Conservation (phyloP, 2,797 vertebrate species). For the Mus caroli region DNA sequence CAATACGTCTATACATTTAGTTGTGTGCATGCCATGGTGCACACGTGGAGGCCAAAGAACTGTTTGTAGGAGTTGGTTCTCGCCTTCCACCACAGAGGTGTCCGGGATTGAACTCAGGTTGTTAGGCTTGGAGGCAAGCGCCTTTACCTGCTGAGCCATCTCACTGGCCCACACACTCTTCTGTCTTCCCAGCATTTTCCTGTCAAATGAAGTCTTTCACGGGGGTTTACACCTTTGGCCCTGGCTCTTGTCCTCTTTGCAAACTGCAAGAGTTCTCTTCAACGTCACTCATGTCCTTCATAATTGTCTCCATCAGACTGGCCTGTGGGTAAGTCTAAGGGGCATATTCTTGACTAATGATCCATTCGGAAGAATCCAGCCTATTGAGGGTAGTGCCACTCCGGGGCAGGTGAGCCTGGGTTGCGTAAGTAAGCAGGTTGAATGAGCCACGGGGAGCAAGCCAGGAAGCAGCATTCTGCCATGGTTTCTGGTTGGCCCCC, state of each 20-base stretch:
- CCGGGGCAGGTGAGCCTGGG: neutral
- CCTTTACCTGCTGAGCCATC: neutral
- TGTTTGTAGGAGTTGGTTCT: neutral
- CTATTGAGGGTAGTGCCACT: neutral
- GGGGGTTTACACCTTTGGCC: neutral
- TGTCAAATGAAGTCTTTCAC: neutral
- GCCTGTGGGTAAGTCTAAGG: neutral
- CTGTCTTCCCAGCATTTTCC: neutral
- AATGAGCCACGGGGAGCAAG: neutral
- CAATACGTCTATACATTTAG: neutral
- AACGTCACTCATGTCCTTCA: neutral
- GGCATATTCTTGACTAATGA: neutral
- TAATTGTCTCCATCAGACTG: neutral
- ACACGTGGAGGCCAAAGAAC: neutral
- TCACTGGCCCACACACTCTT: neutral
- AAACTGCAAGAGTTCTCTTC: neutral
- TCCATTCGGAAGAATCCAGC: too few relatives aligned
- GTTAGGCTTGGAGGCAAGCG: neutral
- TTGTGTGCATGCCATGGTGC: too few relatives aligned
- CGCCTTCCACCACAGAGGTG: too few relatives aligned
- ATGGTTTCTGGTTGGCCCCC: neutral
- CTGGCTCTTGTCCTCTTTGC: neutral
- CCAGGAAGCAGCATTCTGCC: too few relatives aligned
- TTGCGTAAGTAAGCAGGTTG: neutral
- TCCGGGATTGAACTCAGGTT: neutral